phyloP scores from a whole-genome alignment of 2,888 invertebrate genomes.

The Taphrorychus bicolor region DNA sequence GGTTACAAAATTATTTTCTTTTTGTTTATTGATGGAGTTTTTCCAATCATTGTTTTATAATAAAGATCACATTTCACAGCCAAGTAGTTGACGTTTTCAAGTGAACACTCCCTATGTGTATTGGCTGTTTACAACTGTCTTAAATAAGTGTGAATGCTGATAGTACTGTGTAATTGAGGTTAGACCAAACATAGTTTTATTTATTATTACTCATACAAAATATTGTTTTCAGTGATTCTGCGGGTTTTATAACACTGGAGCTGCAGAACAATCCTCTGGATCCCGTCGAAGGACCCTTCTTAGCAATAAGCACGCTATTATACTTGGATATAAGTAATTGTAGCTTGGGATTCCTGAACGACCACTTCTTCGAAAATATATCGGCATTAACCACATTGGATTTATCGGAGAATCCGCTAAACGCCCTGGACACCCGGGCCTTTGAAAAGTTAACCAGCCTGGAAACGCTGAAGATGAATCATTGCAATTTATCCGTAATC shows the following conservation, averaged over 20 bases:
- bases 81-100: too few relatives aligned
- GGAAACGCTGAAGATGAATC: constrained; percentile 70
- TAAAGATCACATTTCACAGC: too few relatives aligned
- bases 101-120: too few relatives aligned
- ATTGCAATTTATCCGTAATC: constrained; percentile 68
- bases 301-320: constrained; percentile 70
- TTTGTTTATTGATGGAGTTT: too few relatives aligned
- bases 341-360: constrained; percentile 66
- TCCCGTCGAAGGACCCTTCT: constrained; percentile 69
- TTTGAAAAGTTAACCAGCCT: constrained; percentile 71
- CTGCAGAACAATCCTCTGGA: constrained; percentile 72
- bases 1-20: too few relatives aligned
- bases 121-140: too few relatives aligned
- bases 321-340: constrained; percentile 74
- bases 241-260: constrained; percentile 73
- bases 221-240: constrained; percentile 66
- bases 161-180: too few relatives aligned
- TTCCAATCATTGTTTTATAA: too few relatives aligned
- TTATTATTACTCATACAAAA: too few relatives aligned
- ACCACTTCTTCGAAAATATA: constrained; percentile 71
- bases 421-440: constrained; percentile 64
- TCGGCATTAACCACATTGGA: constrained; percentile 73
- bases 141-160: too few relatives aligned
- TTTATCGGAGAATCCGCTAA: constrained; percentile 72
- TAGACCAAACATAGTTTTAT: too few relatives aligned